Base-by-base conservation (phyloP, 2,888 invertebrate species). In the Gibbula magus region DNA sequence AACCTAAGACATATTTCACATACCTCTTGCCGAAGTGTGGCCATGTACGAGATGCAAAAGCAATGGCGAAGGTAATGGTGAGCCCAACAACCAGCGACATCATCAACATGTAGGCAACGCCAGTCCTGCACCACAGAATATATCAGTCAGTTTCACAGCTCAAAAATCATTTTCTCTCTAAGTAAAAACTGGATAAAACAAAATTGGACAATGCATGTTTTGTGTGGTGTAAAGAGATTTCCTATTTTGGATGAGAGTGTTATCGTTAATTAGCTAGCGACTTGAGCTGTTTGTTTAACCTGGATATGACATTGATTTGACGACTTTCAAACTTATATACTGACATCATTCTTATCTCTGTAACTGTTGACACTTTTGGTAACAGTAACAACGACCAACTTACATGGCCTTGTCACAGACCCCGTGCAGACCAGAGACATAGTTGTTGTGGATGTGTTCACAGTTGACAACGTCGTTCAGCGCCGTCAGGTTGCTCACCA, bases 1-100 rank as follows among this genome's bases (percentile, higher is more conserved):
- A 45, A 8, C 45, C 10, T 1, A 10, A 45, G 45, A 45, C 22
- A 16, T 73, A 1, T 10, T n/a, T 32, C 29, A 80, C 89, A 80
- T 94, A 95, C 97, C 96, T 96, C 93, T 97, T 97, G 90, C 97
- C 95, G 86, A 98, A 97, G 92, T 98, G 97, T 92, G 98, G 98
- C 98, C 98, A 98, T 10, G 98, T 97, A 91, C 98, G 98, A 4
- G 98, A 98, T 92, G 98, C 97, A 78, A 98, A 96, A 95, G 98
- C 96, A 76, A 98, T 98, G 88, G 98, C 95, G 45, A 97, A 95
- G 0, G 98, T 98, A 93, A 98, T 96, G 88, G 98, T 94, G 85
- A 98, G 95, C 16, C 98, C 98, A 51, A 97, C 96, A 54, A 96
- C 95, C 54, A 97, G 95, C 82, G 97, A 96, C 45, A 98, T 97